Evolutionary conservation across 2,888 invertebrate genomes (phyloP).

Genomic region (Pecten maximus): DNA sequence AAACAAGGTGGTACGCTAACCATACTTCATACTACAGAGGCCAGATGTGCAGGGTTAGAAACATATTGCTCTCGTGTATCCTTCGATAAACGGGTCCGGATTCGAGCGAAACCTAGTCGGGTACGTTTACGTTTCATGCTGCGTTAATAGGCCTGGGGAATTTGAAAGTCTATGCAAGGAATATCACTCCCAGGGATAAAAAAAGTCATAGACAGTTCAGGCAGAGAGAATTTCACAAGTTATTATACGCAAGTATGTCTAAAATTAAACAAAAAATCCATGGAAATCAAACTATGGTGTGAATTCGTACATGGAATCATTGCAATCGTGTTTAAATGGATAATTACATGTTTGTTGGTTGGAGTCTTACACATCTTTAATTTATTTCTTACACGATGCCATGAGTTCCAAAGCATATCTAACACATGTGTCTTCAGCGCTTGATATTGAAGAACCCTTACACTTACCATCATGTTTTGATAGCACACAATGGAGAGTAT

Average conservation of each 20-base stretch:
- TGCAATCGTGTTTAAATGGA: neutral
- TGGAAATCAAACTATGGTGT: neutral
- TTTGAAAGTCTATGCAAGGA: constrained; percentile 23
- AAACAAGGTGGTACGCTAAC: constrained; percentile 6
- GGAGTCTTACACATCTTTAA: neutral
- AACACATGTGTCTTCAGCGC: neutral
- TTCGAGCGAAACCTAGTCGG: constrained; percentile 17
- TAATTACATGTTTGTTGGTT: neutral
- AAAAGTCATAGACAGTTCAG: neutral
- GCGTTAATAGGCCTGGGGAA: constrained; percentile 19
- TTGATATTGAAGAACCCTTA: neutral
- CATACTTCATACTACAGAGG: neutral
- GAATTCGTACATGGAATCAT: neutral
- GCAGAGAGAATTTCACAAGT: neutral
- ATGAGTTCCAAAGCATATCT: neutral
- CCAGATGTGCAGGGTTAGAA: constrained; percentile 13
- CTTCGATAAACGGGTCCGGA: constrained; percentile 27
- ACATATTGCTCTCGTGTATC: constrained; percentile 15
- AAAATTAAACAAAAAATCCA: neutral
- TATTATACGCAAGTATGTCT: neutral
- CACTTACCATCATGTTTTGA: neutral
- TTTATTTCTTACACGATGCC: neutral
- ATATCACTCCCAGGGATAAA: constrained; percentile 17
- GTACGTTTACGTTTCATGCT: constrained; percentile 18
- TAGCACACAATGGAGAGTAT: neutral